Conservation (phyloP, 2,888 invertebrate species). For the Emesis furor region DNA sequence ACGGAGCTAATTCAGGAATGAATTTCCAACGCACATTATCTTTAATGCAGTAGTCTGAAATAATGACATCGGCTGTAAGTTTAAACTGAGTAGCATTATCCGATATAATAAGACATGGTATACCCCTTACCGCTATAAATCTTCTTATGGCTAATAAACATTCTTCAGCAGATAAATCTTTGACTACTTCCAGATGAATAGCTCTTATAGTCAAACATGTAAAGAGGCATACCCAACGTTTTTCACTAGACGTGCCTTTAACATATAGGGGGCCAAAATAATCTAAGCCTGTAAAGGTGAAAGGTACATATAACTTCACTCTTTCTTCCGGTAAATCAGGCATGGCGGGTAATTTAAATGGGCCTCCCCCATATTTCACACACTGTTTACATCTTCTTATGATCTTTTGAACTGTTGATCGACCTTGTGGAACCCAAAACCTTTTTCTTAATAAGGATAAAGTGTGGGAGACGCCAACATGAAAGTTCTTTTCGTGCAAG, state of each 20-base stretch:
- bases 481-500: background rate
- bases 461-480: background rate
- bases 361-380: slow-evolving; percentile 70
- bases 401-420: slow-evolving; percentile 15
- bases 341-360: slow-evolving; percentile 65
- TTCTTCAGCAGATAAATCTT: slow-evolving; percentile 68
- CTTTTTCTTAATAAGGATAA: background rate
- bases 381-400: slow-evolving; percentile 57
- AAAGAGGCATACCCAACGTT: slow-evolving; percentile 62
- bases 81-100: slow-evolving; percentile 70
- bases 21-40: slow-evolving; percentile 41
- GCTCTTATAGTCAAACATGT: slow-evolving; percentile 72
- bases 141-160: slow-evolving; percentile 63
- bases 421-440: slow-evolving; percentile 23
- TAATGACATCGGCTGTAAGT: slow-evolving; percentile 49
- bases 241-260: slow-evolving; percentile 29
- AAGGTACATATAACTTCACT: slow-evolving; percentile 59
- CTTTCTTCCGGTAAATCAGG: slow-evolving; percentile 70
- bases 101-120: slow-evolving; percentile 49
- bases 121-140: slow-evolving; percentile 51
- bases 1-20: slow-evolving; percentile 52
- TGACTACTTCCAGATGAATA: slow-evolving; percentile 70
- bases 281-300: slow-evolving; percentile 62
- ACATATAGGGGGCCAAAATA: slow-evolving; percentile 62
- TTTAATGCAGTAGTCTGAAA: slow-evolving; percentile 32